A percentile compares a stretch with the other conserved stretches of the same genome.
Evolutionary conservation across 2,888 invertebrate genomes (phyloP).

Genomic region (Amblyjoppa proteus): DNA sequence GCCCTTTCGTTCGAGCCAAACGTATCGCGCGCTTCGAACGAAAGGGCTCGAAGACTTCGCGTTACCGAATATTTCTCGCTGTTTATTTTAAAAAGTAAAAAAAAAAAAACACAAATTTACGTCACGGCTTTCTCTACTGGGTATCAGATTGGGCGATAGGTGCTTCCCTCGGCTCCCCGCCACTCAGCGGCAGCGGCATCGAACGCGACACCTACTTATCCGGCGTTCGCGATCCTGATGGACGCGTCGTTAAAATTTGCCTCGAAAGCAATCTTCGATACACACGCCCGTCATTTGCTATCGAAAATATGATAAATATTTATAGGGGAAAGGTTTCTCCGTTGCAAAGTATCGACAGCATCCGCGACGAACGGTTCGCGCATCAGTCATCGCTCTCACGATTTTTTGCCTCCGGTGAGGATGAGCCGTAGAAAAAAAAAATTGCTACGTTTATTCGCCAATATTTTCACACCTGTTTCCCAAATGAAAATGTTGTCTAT

Average conservation of each 20-base stretch:
- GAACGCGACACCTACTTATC: conserved; percentile 2
- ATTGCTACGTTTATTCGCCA: not conserved
- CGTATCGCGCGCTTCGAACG: not conserved
- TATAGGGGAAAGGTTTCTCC: not conserved
- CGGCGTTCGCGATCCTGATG: conserved; percentile 30
- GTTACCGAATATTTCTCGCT: conserved; percentile 28
- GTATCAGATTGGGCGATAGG: not conserved
- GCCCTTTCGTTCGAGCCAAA: conserved; percentile 25
- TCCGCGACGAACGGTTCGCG: not conserved
- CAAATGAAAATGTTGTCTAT: not conserved
- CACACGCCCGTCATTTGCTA: conserved; percentile 30
- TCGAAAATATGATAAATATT: conserved; percentile 16
- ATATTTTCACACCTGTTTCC: not conserved
- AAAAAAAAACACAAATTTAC: not conserved
- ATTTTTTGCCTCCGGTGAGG: not conserved
- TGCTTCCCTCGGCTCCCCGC: not conserved
- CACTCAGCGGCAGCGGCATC: not conserved
- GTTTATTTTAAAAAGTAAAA: not conserved
- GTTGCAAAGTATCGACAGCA: not conserved
- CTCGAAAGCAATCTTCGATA: conserved; percentile 22
- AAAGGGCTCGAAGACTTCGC: not conserved
- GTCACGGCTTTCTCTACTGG: not conserved
- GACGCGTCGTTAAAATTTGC: conserved; percentile 48
- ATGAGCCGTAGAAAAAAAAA: not conserved
- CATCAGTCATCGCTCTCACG: not conserved